Evolutionary conservation across 2,113 vertebrate genomes (phyloP), one percentile per base, ranked within the genome.

Genomic region (Silurus glanis): DNA sequence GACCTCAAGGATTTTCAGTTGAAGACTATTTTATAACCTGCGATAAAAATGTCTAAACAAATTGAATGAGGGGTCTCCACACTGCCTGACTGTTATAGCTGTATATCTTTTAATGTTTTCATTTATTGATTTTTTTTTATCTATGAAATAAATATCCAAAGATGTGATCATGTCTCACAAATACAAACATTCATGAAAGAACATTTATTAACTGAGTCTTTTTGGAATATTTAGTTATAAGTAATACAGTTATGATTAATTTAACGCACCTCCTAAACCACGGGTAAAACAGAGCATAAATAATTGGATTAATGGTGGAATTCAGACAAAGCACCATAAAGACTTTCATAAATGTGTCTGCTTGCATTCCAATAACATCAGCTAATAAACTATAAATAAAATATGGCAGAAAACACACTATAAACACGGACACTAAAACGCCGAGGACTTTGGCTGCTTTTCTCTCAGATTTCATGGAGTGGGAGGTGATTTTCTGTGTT

Each of bases 221-320:
- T 51, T 28, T 13, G 71, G 14, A 82, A 80, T 80, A 89, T 83
- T 3, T 76, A 74, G 37, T 37, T 37, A 37, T 37, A 37, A 37
- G 37, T 37, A 37, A 37, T 9, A 78, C 16, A 80, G 64, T 89
- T 10, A 96, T 74, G 90, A 87, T 89, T 8, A 80, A 56, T 71
- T 89, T 90, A 17, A 87, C 76, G 28, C 69, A 84, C 66, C 58
- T 90, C 53, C 86, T 80, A 74, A 90, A 90, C 89, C 89, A 90
- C 9, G 89, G 86, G 58, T 90, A 90, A 75, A 89, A 88, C 37
- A 90, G 78, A 49, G 83, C 87, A 83, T 90, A 90, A n/a, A 90
- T 89, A 19, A 90, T 56, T 1, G 90, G 90, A 79, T 90, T 89
- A 56, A 90, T 72, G 21, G 83, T 23, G n/a, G 90, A 90, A 56